Conservation (phyloP, 2,797 vertebrate species). For the Sebastes melanostomus region DNA sequence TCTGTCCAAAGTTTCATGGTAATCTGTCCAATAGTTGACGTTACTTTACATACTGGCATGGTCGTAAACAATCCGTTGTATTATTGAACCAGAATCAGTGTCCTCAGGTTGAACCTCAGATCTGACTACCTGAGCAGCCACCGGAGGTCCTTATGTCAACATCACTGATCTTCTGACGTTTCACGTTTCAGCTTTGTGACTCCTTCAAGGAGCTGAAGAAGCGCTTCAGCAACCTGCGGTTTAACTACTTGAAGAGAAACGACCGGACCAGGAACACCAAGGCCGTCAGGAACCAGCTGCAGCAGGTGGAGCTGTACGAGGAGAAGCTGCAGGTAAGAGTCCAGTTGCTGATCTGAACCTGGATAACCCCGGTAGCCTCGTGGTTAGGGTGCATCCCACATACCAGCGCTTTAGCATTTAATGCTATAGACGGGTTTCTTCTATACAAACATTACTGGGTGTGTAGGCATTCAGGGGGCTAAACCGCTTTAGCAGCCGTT, state of each 20-base stretch:
- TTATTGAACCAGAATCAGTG: too few species aligned
- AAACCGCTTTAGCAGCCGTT: too few species aligned
- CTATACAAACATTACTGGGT: too few species aligned
- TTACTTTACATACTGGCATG: too few species aligned
- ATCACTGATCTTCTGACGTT: too few species aligned
- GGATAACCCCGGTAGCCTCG: neutral
- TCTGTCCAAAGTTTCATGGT: neutral
- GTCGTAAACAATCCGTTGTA: too few species aligned
- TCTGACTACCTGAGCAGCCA: too few species aligned
- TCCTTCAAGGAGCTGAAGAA: slow-evolving; percentile 65
- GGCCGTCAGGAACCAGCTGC: slow-evolving; percentile 81
- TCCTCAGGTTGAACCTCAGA: too few species aligned
- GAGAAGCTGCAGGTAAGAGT: slow-evolving; percentile 80
- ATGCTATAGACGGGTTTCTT: too few species aligned
- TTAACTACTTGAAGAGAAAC: slow-evolving; percentile 62
- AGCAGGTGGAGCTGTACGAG: slow-evolving; percentile 83
- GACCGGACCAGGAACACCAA: slow-evolving; percentile 55
- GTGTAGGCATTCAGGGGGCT: too few species aligned
- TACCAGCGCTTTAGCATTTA: neutral
- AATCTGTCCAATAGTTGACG: neutral
- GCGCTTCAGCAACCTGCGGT: slow-evolving; percentile 57
- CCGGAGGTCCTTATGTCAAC: too few species aligned
- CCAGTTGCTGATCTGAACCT: neutral
- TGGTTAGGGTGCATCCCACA: neutral
- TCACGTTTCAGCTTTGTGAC: slow-evolving; percentile 43